These are phyloP conservation scores for Sesia bembeciformis DNA, from an alignment of 2,888 invertebrate genomes.

Conservation along the genomic window DNA sequence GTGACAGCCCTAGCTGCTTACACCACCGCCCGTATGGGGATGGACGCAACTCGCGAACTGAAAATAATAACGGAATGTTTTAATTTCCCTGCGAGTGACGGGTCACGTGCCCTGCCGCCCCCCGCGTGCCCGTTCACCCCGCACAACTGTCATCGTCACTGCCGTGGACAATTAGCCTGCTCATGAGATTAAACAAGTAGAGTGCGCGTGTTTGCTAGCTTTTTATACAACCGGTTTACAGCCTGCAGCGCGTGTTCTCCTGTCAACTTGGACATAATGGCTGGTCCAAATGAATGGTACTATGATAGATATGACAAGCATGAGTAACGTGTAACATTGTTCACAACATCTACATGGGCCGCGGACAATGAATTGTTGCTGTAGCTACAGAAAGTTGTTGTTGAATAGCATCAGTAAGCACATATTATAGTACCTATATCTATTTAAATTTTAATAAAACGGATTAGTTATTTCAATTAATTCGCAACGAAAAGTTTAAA, in stretches of 20 bases:
- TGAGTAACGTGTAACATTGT: constrained; percentile 24
- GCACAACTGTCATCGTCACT: constrained; percentile 59
- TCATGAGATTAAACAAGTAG: constrained; percentile 67
- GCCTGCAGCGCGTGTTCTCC: constrained; percentile 23
- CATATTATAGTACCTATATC: neutral
- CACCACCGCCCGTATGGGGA: neutral
- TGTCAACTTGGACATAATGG: constrained; percentile 29
- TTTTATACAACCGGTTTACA: constrained; percentile 27
- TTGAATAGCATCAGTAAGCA: neutral
- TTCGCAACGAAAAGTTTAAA: neutral
- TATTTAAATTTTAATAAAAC: neutral
- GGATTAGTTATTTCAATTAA: neutral
- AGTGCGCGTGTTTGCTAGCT: constrained; percentile 37
- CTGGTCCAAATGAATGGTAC: constrained; percentile 23
- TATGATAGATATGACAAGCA: constrained; percentile 39
- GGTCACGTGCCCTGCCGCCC: constrained; percentile 60
- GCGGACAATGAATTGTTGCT: constrained; percentile 2
- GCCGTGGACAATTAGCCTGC: constrained; percentile 67
- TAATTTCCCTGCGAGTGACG: constrained; percentile 74
- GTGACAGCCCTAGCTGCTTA: neutral
- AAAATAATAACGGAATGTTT: constrained; percentile 72
- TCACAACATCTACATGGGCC: constrained; percentile 22
- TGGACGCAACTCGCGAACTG: constrained; percentile 20
- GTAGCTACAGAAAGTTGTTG: neutral
- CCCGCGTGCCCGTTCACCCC: constrained; percentile 15